Evolutionary conservation across 2,888 invertebrate species (phyloP), one percentile per base, ranked within the genome.

Genomic region (Cheilosia vulpina): DNA sequence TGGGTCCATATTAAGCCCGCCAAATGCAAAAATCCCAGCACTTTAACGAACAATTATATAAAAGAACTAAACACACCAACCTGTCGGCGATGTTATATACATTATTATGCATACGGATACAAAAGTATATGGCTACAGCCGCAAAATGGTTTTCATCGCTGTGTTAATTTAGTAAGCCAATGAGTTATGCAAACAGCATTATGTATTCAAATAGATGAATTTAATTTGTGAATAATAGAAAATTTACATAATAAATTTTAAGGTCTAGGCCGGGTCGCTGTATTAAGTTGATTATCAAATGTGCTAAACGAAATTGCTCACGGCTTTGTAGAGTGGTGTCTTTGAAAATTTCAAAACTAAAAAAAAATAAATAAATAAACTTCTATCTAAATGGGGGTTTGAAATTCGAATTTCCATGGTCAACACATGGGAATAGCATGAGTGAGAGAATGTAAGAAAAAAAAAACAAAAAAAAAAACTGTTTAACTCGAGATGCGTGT

Each of bases 251-350:
- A 68, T 78, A 72, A 75, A 76, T 85, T 85, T 85, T 85, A 85
- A 85, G 85, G 85, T 80, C 85, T 85, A 85, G 84, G 84, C 79
- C 79, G 75, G 79, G 75, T 79, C 73, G 72, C 38, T 69, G 43
- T 58, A 68, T 69, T 69, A 75, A 77, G 50, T 69, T 69, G 52
- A 68, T 65, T 58, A 83, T 78, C 78, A 63, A 63, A 73, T 58
- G 68, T 63, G 83, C 73, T 78, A 79, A 75, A 69, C 53, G 47
- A 75, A 65, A 34, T 43, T 45, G 62, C 57, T 63, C 73, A 78
- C 55, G 66, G 65, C 43, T 47, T 27, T 15, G 47, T 60, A 57
- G 34, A 57, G 34, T 24, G n/a, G 50, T 45, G 45, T 45, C 19
- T 50, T 71, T 41, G 27, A 69, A 17, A 45, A 47, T 47, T 0